These are phyloP conservation scores for Onychostoma macrolepis DNA, from an alignment of 2,113 vertebrate species.

Conservation along the genomic window DNA sequence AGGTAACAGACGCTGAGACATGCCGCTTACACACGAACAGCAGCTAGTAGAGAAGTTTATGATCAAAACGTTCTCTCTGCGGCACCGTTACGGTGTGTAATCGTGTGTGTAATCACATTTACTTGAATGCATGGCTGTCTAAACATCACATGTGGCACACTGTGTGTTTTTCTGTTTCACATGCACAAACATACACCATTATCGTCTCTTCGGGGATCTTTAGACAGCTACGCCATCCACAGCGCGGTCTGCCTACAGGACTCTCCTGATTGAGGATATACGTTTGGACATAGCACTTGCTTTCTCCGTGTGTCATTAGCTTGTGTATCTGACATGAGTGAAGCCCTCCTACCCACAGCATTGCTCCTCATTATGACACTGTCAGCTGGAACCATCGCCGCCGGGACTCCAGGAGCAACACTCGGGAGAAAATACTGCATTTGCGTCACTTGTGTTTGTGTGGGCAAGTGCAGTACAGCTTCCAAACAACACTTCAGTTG, in stretches of 20 bases:
- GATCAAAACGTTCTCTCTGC: background rate
- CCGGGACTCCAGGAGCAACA: background rate
- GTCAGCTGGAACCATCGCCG: background rate
- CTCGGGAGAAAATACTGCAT: constrained; percentile 20
- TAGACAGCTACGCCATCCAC: background rate
- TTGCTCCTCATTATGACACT: constrained; percentile 22
- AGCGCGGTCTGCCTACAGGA: background rate
- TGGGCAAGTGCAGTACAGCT: constrained; percentile 7
- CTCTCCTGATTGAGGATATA: background rate
- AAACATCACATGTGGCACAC: background rate
- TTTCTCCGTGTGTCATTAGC: constrained; percentile 10
- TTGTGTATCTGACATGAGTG: constrained; percentile 8
- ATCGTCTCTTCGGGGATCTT: background rate
- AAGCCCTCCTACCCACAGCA: constrained; percentile 21
- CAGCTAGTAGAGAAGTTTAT: background rate
- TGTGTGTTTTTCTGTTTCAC: background rate
- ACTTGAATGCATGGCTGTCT: background rate
- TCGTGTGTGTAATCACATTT: background rate
- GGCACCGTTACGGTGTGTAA: background rate
- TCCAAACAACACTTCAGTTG: background rate
- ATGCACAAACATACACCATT: no score
- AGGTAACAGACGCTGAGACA: background rate
- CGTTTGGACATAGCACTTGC: constrained; percentile 5
- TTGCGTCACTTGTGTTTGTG: constrained; percentile 19
- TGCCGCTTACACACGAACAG: background rate